Evolutionary conservation across 37 sponge, comb jelly and placozoan genomes (phyloP).

Genomic region (Tethya wilhelma): DNA sequence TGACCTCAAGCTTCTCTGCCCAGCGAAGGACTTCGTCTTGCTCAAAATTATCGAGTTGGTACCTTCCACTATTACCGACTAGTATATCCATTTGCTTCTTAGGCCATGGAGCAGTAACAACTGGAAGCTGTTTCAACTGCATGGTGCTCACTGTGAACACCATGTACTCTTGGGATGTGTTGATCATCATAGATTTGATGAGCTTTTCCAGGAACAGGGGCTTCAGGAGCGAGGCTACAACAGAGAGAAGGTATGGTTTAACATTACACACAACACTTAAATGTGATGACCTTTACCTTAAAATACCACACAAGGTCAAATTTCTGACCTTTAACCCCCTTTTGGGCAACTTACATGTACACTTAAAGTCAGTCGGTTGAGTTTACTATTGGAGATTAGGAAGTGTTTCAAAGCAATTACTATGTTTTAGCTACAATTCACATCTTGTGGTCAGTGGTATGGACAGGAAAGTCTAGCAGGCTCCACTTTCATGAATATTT

Average conservation of each 20-base stretch:
- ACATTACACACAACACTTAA: too few relatives aligned
- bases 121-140: slow-evolving; percentile 22
- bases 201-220: slow-evolving; percentile 33
- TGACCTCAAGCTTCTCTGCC: slow-evolving; percentile 51
- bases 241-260: background rate
- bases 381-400: too few relatives aligned
- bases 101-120: slow-evolving; percentile 23
- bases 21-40: slow-evolving; percentile 34
- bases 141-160: background rate
- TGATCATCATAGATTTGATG: background rate
- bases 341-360: too few relatives aligned
- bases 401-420: too few relatives aligned
- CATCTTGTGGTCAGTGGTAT: too few relatives aligned
- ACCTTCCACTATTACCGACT: background rate
- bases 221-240: slow-evolving; percentile 12
- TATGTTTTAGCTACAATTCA: too few relatives aligned
- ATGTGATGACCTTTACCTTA: too few relatives aligned
- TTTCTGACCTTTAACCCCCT: too few relatives aligned
- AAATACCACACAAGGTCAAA: too few relatives aligned
- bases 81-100: background rate
- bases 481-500: too few relatives aligned
- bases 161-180: background rate
- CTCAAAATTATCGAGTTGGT: background rate
- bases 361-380: too few relatives aligned
- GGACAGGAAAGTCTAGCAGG: too few relatives aligned